These are phyloP conservation scores for Lophochroa leadbeateri DNA, from an alignment of 2,113 vertebrate genomes.

Conservation along the genomic window DNA sequence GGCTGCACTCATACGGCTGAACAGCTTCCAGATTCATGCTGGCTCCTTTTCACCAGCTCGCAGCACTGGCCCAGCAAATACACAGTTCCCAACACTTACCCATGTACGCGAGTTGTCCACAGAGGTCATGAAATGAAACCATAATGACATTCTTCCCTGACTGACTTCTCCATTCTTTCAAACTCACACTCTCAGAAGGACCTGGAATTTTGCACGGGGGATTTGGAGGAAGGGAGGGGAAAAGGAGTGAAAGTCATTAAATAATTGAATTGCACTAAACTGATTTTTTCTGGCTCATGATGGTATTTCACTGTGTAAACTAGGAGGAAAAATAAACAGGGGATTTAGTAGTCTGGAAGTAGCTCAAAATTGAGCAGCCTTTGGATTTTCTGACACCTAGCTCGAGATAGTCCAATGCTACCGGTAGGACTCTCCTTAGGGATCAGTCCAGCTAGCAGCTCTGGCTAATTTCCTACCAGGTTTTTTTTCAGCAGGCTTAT, in stretches of 20 bases:
- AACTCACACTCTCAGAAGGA: not conserved
- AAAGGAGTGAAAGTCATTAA: slow-evolving; percentile 49
- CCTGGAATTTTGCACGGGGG: slow-evolving; percentile 12
- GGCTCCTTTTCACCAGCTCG: not conserved
- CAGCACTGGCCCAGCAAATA: not conserved
- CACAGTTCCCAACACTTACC: not conserved
- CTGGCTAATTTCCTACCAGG: slow-evolving; percentile 16
- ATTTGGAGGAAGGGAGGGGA: not conserved
- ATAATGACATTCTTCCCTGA: not conserved
- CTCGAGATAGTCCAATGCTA: slow-evolving; percentile 42
- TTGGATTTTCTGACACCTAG: slow-evolving; percentile 65
- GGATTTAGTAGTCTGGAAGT: slow-evolving; percentile 67
- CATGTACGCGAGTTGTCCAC: not conserved
- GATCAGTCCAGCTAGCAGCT: slow-evolving; percentile 31
- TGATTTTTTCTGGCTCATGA: slow-evolving; percentile 67
- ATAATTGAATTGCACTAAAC: slow-evolving; percentile 75
- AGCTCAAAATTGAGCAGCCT: slow-evolving; percentile 56
- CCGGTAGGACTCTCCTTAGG: not conserved
- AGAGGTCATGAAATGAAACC: not conserved
- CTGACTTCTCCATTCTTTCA: not conserved
- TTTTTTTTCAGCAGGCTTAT: slow-evolving; percentile 26
- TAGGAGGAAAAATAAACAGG: slow-evolving; percentile 70
- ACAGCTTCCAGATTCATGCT: not conserved
- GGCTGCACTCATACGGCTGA: not conserved
- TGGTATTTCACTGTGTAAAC: slow-evolving; percentile 70